phyloP scores from a whole-genome alignment of 2,888 invertebrate species.

The Athripsodes cinereus region DNA sequence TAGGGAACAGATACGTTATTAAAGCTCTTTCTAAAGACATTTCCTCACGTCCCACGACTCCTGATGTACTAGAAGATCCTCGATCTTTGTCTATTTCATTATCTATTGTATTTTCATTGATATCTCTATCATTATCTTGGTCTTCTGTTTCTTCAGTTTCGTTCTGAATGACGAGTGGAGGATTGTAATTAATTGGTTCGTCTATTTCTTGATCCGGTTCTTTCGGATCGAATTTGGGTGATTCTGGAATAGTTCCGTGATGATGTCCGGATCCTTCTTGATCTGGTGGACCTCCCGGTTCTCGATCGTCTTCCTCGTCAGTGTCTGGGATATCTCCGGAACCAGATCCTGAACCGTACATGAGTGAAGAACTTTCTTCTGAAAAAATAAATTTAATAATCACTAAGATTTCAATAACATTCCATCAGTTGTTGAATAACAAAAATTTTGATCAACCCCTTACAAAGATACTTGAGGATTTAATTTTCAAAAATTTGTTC shows the following conservation, averaged over 20 bases:
- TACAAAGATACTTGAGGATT: too few relatives aligned
- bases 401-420: too few relatives aligned
- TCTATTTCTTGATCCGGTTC: slow-evolving; percentile 32
- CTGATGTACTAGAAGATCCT: slow-evolving; percentile 33
- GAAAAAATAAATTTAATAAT: slow-evolving; percentile 2
- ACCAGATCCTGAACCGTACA: slow-evolving; percentile 65
- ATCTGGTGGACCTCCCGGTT: slow-evolving; percentile 24
- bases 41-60: slow-evolving; percentile 39
- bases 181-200: slow-evolving; percentile 33
- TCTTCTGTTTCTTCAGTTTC: slow-evolving; percentile 30
- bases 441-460: too few relatives aligned
- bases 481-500: too few relatives aligned
- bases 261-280: slow-evolving; percentile 39
- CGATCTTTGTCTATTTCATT: slow-evolving; percentile 33
- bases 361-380: slow-evolving; percentile 38
- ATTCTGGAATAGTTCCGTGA: slow-evolving; percentile 9
- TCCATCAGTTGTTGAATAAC: too few relatives aligned
- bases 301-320: slow-evolving; percentile 32
- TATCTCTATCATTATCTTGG: slow-evolving; percentile 25
- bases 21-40: slow-evolving; percentile 58
- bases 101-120: slow-evolving; percentile 28
- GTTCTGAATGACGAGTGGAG: slow-evolving; percentile 35
- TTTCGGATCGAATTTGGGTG: slow-evolving; percentile 37
- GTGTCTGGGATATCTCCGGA: slow-evolving; percentile 57
- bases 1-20: slow-evolving; percentile 70